Percentiles rank a stretch among this genome's conserved stretches.
Evolutionary conservation across 2,113 vertebrate genomes (phyloP).

Genomic region (Terrapene triunguis): DNA sequence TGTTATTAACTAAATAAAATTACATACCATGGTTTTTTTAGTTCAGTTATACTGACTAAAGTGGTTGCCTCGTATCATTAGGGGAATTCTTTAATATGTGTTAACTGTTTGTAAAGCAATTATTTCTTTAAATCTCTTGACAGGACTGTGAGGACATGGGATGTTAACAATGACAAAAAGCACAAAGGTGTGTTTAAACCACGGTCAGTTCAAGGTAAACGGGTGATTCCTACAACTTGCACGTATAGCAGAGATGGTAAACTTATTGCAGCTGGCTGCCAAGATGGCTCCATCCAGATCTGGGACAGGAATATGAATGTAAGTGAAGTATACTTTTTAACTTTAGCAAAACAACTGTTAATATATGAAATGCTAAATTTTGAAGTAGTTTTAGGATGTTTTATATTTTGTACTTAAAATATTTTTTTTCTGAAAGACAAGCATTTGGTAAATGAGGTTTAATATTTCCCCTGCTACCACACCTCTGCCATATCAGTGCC

Average conservation of each 20-base stretch:
- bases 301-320: constrained; percentile 97
- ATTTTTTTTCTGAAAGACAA: neutral
- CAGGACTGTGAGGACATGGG: constrained; percentile 97
- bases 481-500: neutral
- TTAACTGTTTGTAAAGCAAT: neutral
- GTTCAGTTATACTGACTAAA: neutral
- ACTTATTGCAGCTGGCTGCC: constrained; percentile 94
- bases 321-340: constrained; percentile 74
- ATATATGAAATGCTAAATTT: neutral
- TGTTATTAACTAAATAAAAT: neutral
- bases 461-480: neutral
- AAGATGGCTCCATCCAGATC: constrained; percentile 97
- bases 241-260: constrained; percentile 94
- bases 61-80: neutral
- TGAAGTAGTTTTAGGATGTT: neutral
- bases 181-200: constrained; percentile 95
- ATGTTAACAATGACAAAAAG: constrained; percentile 92
- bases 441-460: accelerated
- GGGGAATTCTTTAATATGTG: neutral
- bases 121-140: constrained; percentile 34
- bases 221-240: constrained; percentile 92
- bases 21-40: neutral
- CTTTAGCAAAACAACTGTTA: neutral
- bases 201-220: constrained; percentile 92
- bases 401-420: neutral